Conservation (phyloP, 2,888 invertebrate species). For the Drymonia ruficornis region DNA sequence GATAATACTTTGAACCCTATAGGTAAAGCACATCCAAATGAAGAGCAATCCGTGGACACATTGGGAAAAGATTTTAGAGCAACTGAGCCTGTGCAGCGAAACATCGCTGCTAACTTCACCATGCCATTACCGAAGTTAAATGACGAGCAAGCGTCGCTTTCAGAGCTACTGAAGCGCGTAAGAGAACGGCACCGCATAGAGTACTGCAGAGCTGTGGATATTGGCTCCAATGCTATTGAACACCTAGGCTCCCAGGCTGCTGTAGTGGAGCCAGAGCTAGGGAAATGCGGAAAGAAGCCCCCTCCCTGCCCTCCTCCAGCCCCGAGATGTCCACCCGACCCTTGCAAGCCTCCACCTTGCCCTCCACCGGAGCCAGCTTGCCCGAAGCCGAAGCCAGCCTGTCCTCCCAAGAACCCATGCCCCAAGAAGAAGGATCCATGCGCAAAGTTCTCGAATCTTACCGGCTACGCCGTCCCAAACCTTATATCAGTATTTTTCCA, state of each 20-base stretch:
- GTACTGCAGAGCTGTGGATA: conserved; percentile 24
- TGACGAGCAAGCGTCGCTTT: conserved; percentile 42
- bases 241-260: conserved; percentile 15
- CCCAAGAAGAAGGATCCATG: conserved; percentile 35
- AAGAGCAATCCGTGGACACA: not conserved
- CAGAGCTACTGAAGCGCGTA: conserved; percentile 55
- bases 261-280: conserved; percentile 27
- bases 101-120: not conserved
- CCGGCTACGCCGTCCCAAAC: not conserved
- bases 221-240: conserved; percentile 4
- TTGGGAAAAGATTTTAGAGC: not conserved
- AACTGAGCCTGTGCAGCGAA: not conserved
- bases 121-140: conserved; percentile 28
- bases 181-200: conserved; percentile 48
- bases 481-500: not conserved
- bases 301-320: conserved; percentile 39
- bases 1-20: no score
- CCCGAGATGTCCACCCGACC: conserved; percentile 32
- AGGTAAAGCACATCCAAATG: not conserved
- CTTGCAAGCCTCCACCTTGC: conserved; percentile 21
- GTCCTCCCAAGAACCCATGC: conserved; percentile 29
- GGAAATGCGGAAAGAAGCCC: conserved; percentile 33
- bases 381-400: conserved; percentile 30
- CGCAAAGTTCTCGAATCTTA: conserved; percentile 26
- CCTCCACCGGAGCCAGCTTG: conserved; percentile 31